Conservation (phyloP, 2,888 invertebrate genomes). For the Flexamia atlantica region DNA sequence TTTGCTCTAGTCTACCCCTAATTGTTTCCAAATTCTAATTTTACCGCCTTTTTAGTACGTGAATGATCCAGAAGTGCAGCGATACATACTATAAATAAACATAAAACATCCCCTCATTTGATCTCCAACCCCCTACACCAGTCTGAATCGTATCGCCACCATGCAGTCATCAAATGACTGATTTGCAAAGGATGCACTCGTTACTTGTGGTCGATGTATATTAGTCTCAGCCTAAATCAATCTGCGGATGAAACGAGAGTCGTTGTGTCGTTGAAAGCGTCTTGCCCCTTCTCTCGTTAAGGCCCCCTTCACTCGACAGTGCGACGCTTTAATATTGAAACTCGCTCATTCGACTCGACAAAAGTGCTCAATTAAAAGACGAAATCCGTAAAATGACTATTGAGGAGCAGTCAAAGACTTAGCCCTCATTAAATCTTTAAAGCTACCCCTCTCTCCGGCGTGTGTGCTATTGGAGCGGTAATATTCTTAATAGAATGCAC, state of each 20-base stretch:
- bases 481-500: constrained; percentile 41
- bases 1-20: no score
- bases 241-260: background rate
- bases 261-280: background rate
- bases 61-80: no score
- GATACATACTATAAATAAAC: no score
- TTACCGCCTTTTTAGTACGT: no score
- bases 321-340: constrained; percentile 25
- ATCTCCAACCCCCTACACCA: no score
- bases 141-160: no score
- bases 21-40: no score
- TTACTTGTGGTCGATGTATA: background rate
- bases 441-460: background rate
- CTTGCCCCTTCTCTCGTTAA: background rate
- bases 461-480: constrained; percentile 35
- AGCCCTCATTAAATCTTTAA: constrained; percentile 50
- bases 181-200: background rate
- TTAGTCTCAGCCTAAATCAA: constrained; percentile 14
- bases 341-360: constrained; percentile 40
- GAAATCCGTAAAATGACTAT: constrained; percentile 49
- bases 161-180: no score
- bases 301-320: background rate
- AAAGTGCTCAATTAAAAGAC: constrained; percentile 59
- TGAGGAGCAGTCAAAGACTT: constrained; percentile 51
- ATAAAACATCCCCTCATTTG: no score